Base-by-base conservation (phyloP, 2,888 invertebrate genomes). In the Emmelina monodactyla region DNA sequence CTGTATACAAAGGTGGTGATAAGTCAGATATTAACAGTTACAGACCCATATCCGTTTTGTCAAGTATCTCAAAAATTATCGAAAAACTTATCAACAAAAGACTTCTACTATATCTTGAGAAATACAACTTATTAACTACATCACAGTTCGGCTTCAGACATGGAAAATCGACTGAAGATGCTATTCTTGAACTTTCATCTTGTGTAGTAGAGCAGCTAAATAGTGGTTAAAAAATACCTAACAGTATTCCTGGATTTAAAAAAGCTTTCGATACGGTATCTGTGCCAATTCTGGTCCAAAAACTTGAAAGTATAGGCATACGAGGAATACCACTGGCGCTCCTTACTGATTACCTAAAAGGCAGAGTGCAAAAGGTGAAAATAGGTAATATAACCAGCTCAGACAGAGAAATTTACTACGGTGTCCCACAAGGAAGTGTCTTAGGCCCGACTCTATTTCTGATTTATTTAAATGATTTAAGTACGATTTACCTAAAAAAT, bases 361-460 rank as follows among this genome's bases (percentile, higher is more conserved):
- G 31, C n/a, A 19, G 40, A 15, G 31, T 25, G 11, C 40, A 37
- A 14, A 13, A 13, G 2, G 38, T 38, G 11, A 35, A 35, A 35
- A 32, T 37, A 11, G 28, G 16, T 1, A 11, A 29, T 12, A 9
- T 13, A 13, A 12, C 13, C 2, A 37, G 35, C 33, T 22, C 12
- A 1, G 22, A 35, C n/a, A 22, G 19, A 9, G 16, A 12, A 12
- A 13, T 37, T 7, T 5, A 22, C 3, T 42, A 14, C 12, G 42
- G 42, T 2, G 40, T 45, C 11, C 40, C 36, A 10, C 39, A 40
- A 19, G 40, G 42, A 9, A 40, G 41, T 28, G 33, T 40, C 15
- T 28, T 40, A 1, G 42, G 40, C 1, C 37, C 44, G 14, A 38
- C 30, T n/a, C 34, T 42, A 2, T 42, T 42, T 29, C 16, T 39